A percentile compares a stretch with the other conserved stretches of the same genome.
These are phyloP conservation scores for Irena cyanogastra DNA, from an alignment of 2,113 vertebrate species.

Conservation along the genomic window DNA sequence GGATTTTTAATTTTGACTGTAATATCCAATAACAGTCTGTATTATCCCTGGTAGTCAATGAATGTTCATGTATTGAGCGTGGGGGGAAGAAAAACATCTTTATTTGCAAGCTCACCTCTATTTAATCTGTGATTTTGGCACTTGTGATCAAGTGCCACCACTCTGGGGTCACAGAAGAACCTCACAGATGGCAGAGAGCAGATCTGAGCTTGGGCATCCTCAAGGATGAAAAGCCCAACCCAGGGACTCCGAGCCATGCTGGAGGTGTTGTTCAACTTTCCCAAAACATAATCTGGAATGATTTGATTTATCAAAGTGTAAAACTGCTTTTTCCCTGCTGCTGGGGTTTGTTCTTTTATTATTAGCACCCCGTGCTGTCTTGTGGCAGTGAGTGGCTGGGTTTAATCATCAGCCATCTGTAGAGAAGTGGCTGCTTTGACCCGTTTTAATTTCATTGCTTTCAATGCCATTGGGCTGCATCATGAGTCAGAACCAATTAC, in stretches of 20 bases:
- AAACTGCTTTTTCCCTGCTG: neutral
- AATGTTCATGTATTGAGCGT: rapidly evolving
- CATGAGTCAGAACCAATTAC: slow-evolving; percentile 11
- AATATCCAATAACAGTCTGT: neutral
- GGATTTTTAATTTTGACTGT: neutral
- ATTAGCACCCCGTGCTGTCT: neutral
- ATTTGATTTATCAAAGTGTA: neutral
- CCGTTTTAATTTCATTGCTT: neutral
- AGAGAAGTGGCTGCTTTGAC: neutral
- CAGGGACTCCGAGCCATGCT: neutral
- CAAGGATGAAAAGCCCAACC: neutral
- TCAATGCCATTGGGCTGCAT: neutral
- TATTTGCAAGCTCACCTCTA: neutral
- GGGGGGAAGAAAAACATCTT: neutral
- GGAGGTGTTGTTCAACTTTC: neutral
- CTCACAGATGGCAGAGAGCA: neutral
- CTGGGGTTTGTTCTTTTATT: neutral
- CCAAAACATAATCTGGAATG: neutral
- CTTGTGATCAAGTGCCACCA: neutral
- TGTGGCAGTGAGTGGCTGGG: neutral
- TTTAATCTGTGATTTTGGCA: neutral
- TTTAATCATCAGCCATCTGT: neutral
- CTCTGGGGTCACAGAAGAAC: neutral
- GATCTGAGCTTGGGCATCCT: neutral
- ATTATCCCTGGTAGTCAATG: rapidly evolving